Percentiles rank a stretch among this genome's conserved stretches.
Conservation (phyloP, 1,140 invertebrate species). For the Drosophila santomea region DNA sequence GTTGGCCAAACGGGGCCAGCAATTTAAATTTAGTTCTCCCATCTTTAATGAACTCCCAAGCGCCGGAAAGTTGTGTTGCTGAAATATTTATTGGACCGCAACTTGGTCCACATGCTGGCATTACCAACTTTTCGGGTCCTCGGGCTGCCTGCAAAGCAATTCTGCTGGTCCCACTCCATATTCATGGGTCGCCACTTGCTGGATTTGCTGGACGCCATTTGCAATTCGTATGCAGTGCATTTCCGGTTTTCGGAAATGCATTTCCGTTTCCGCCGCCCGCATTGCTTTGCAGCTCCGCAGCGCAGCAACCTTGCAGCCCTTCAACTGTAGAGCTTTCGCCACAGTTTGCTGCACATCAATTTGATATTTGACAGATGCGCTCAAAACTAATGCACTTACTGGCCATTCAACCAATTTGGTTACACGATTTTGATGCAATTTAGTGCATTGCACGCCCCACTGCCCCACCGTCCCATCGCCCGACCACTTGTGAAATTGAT, state of each 20-base stretch:
- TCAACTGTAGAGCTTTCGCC: constrained; percentile 3
- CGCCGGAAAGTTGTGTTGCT: constrained; percentile 21
- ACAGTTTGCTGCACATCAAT: constrained; percentile 57
- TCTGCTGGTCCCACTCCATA: constrained; percentile 4
- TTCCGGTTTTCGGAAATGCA: constrained; percentile 79
- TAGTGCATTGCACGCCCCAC: constrained; percentile 59
- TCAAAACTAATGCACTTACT: constrained; percentile 70
- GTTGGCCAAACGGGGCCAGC: constrained; percentile 1
- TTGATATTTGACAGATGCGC: constrained; percentile 66
- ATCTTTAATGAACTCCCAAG: constrained; percentile 67
- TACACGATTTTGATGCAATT: constrained; percentile 74
- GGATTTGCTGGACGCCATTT: constrained; percentile 37
- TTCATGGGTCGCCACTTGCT: constrained; percentile 5
- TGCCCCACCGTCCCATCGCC: constrained; percentile 51
- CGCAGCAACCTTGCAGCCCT: constrained; percentile 11
- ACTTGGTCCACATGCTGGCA: constrained; percentile 22
- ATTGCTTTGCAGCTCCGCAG: constrained; percentile 18
- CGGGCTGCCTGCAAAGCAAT: background rate
- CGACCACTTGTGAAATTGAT: constrained; percentile 65
- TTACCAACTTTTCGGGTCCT: constrained; percentile 1
- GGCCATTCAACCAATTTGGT: constrained; percentile 78
- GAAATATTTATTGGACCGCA: constrained; percentile 63
- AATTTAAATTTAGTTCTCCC: constrained; percentile 46
- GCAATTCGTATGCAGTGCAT: constrained; percentile 72
- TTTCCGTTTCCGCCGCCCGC: constrained; percentile 65